Evolutionary conservation across 2,797 vertebrate species (phyloP).

Genomic region (Macropodus opercularis): DNA sequence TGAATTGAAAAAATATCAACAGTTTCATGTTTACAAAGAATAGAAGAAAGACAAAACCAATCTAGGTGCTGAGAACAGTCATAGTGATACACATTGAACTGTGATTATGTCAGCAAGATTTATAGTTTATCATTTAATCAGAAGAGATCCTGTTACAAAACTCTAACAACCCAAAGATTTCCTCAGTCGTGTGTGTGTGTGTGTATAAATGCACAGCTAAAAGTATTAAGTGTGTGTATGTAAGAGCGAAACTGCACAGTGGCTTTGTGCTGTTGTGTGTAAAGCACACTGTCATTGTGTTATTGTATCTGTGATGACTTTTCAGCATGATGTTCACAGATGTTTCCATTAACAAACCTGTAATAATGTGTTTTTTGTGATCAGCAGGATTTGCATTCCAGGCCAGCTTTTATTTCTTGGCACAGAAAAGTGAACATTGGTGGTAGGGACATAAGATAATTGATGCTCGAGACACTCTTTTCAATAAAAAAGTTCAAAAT

Average conservation of each 20-base stretch:
- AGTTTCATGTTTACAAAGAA: not conserved
- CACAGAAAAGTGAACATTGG: constrained; percentile 34
- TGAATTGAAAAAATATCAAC: constrained; percentile 1
- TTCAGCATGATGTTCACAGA: constrained; percentile 41
- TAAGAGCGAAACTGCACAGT: constrained; percentile 17
- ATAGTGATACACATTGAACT: not conserved
- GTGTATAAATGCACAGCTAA: constrained; percentile 30
- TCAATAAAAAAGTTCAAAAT: constrained; percentile 47
- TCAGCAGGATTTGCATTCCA: constrained; percentile 26
- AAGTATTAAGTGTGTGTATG: constrained; percentile 57
- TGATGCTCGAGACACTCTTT: constrained; percentile 45
- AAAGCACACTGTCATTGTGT: constrained; percentile 17
- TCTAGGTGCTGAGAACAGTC: constrained; percentile 17
- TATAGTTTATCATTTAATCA: not conserved
- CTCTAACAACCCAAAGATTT: not conserved
- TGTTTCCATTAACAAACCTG: constrained; percentile 17
- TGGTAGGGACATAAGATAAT: constrained; percentile 33
- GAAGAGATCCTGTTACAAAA: not conserved
- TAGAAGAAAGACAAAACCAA: constrained; percentile 12
- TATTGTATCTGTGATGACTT: constrained; percentile 19
- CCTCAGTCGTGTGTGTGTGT: not conserved
- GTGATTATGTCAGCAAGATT: not conserved
- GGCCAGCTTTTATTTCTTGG: constrained; percentile 36
- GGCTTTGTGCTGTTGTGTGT: constrained; percentile 33
- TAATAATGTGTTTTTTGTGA: constrained; percentile 39